phyloP scores from a whole-genome alignment of 2,797 vertebrate genomes.

The Microctenopoma lineatum region DNA sequence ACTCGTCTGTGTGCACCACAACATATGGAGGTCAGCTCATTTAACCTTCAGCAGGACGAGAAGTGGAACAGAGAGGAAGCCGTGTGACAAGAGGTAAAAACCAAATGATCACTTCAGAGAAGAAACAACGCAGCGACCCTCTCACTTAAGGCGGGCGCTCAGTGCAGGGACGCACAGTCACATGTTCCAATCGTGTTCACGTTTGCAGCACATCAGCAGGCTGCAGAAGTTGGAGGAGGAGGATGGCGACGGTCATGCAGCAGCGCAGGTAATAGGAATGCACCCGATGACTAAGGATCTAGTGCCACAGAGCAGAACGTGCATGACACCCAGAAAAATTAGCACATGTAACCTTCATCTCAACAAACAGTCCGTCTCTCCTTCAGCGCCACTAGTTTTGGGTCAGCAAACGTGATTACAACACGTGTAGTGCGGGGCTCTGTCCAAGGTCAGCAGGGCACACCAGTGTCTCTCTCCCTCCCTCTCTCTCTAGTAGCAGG shows the following conservation, averaged over 20 bases:
- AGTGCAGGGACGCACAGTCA: slow-evolving; percentile 31
- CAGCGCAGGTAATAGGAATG: slow-evolving; percentile 57
- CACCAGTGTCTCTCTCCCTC: neutral
- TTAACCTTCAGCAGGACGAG: slow-evolving; percentile 11
- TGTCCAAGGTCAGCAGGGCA: slow-evolving; percentile 56
- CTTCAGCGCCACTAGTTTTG: neutral
- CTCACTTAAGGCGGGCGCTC: slow-evolving; percentile 30
- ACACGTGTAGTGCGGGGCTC: slow-evolving; percentile 26
- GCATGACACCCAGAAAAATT: neutral
- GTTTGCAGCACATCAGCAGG: slow-evolving; percentile 55
- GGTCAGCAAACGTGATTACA: slow-evolving; percentile 17
- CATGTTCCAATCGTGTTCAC: slow-evolving; percentile 65
- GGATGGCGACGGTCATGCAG: slow-evolving; percentile 33
- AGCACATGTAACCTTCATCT: neutral
- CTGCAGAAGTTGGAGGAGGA: slow-evolving; percentile 45
- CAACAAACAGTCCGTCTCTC: neutral
- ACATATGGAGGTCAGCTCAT: neutral
- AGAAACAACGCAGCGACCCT: slow-evolving; percentile 21
- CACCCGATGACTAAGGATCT: slow-evolving; percentile 50
- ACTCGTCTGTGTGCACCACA: neutral
- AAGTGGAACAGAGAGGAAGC: slow-evolving; percentile 12
- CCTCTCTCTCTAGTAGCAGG: slow-evolving; percentile 19
- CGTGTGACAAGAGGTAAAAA: slow-evolving; percentile 9
- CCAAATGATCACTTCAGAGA: slow-evolving; percentile 35
- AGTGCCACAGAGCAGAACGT: slow-evolving; percentile 33